These are phyloP conservation scores for Papilio machaon DNA, from an alignment of 1,140 invertebrate genomes.

Conservation along the genomic window DNA sequence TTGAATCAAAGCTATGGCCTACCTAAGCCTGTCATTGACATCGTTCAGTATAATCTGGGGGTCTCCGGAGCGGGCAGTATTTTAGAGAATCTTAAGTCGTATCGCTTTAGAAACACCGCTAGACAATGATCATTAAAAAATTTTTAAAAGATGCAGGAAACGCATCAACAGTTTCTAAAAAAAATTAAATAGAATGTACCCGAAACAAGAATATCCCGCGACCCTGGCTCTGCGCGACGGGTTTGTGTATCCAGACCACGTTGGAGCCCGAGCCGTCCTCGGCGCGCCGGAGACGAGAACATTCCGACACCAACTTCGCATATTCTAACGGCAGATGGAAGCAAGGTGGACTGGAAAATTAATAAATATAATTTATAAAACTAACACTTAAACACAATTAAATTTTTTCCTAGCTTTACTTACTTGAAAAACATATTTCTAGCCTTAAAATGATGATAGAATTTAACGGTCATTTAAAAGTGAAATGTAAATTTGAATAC, in stretches of 20 bases:
- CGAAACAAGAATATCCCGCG: conserved; percentile 92
- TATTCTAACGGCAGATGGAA: conserved; percentile 93
- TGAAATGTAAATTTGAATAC: background rate
- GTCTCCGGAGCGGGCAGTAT: too few relatives aligned
- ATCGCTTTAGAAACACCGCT: too few relatives aligned
- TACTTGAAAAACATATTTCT: too few relatives aligned
- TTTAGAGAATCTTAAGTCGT: too few relatives aligned
- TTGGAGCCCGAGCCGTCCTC: conserved; percentile 60
- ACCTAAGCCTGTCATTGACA: background rate
- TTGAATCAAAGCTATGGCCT: too few relatives aligned
- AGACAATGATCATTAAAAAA: too few relatives aligned
- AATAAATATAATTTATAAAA: conserved; percentile 9
- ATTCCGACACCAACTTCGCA: conserved; percentile 90
- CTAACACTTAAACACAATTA: background rate
- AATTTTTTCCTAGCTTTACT: too few relatives aligned
- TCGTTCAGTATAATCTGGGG: too few relatives aligned
- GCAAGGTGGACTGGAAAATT: conserved; percentile 85
- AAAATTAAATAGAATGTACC: conserved; percentile 72
- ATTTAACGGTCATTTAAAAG: background rate
- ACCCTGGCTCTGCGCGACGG: conserved; percentile 92
- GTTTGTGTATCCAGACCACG: conserved; percentile 93
- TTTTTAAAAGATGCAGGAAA: too few relatives aligned
- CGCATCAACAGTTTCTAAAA: too few relatives aligned
- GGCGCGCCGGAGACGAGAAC: conserved; percentile 81
- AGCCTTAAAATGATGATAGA: too few relatives aligned